These are phyloP conservation scores for Syrrhaptes paradoxus DNA, from an alignment of 2,113 vertebrate genomes.

Conservation along the genomic window DNA sequence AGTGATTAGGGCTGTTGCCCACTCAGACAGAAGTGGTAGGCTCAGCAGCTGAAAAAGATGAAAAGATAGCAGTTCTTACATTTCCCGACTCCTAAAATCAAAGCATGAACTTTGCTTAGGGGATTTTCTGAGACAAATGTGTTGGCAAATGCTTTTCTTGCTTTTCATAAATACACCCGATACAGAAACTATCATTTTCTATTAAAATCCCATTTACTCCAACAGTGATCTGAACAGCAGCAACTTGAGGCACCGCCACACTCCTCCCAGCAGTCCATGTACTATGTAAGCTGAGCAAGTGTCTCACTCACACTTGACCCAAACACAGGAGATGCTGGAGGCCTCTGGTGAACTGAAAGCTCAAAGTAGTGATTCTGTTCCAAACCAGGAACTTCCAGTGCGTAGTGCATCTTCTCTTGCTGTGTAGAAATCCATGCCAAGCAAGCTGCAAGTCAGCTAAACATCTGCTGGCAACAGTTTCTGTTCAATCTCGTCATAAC, in stretches of 20 bases:
- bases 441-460: not conserved
- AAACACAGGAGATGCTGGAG: not conserved
- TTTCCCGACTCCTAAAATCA: not conserved
- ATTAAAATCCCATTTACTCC: not conserved
- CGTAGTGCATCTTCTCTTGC: constrained; percentile 6
- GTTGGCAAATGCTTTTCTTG: not conserved
- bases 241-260: not conserved
- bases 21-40: not conserved
- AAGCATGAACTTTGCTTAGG: not conserved
- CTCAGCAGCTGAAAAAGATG: not conserved
- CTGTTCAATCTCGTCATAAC: not conserved
- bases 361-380: not conserved
- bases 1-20: not conserved
- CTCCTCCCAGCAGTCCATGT: not conserved
- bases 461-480: not conserved
- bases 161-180: not conserved
- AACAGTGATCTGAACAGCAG: not conserved
- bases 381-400: not conserved
- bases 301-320: not conserved
- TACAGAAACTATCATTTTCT: not conserved
- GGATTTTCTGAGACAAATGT: not conserved
- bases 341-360: not conserved
- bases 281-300: not conserved
- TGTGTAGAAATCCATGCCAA: not conserved
- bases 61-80: not conserved